A percentile compares a stretch with the other conserved stretches of the same genome.
These are phyloP conservation scores for Scopus umbretta DNA, from an alignment of 2,113 vertebrate genomes.

Conservation along the genomic window DNA sequence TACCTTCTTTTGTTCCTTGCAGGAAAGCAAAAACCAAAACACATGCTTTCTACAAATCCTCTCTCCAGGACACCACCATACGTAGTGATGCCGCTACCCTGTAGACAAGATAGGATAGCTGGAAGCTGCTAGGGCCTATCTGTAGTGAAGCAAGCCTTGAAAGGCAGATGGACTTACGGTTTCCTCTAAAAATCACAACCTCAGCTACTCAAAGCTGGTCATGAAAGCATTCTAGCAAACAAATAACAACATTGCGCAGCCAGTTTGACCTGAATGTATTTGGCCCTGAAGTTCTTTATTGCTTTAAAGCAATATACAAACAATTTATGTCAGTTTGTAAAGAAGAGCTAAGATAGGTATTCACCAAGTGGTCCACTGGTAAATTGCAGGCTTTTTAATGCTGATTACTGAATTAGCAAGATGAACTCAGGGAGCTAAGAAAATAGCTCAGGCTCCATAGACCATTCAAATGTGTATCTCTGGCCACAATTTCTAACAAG, in stretches of 20 bases:
- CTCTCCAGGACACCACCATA: not conserved
- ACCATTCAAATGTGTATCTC: not conserved
- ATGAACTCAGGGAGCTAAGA: not conserved
- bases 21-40: not conserved
- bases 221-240: not conserved
- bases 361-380: not conserved
- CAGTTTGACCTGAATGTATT: not conserved
- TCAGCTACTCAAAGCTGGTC: not conserved
- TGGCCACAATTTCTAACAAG: not conserved
- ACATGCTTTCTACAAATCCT: not conserved
- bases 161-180: not conserved
- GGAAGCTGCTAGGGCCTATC: not conserved
- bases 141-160: not conserved
- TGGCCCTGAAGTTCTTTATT: not conserved
- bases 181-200: not conserved
- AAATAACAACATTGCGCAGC: not conserved
- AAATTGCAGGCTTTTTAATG: not conserved
- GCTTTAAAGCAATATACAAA: not conserved
- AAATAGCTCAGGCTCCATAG: not conserved
- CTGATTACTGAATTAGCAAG: not conserved
- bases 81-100: not conserved
- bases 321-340: not conserved
- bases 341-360: not conserved
- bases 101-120: not conserved
- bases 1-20: not conserved